Base-by-base conservation (phyloP, 2,888 invertebrate genomes). In the Netelia inedita region DNA sequence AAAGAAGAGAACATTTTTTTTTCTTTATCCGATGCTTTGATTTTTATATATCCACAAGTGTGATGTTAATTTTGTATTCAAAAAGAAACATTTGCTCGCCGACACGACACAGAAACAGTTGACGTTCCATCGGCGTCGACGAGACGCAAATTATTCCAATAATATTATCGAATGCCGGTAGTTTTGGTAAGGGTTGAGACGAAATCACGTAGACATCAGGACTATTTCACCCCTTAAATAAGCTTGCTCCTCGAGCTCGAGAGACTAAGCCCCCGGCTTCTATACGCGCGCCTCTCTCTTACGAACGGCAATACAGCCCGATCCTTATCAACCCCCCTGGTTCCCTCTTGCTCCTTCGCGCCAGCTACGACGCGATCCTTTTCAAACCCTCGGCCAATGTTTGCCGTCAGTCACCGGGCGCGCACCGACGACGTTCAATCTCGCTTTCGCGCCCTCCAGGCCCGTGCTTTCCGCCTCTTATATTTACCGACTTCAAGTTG, bases 351-450 rank as follows among this genome's bases (percentile, higher is more conserved):
- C 65, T 68, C 73, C 53, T 69, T 68, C 53, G 8, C 66, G 59
- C 63, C 63, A 11, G 14, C 66, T 21, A 57, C 19, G 10, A 41
- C 19, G 43, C 68, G 61, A 69, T 69, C 79, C 79, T 74, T 74
- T 73, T 73, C 66, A 66, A 73, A 65, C 21, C 50, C 78, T 68
- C 19, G 61, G 46, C 69, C 79, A 69, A 63, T 79, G 79, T 83
- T 83, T 83, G 74, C 79, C 16, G 79, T 83, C 83, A 79, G 83
- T 83, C 83, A 74, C 68, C 74, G 43, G 10, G 66, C 43, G 41
- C 72, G 57, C 23, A 35, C 55, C 55, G 50, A n/a, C 65, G 69
- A 81, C 73, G 79, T 74, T 79, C 82, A 79, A 79, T 74, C 73
- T 83, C 73, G 53, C 16, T 46, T 43, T 55, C 63, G 14, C 79